phyloP scores from a whole-genome alignment of 2,888 invertebrate genomes.

The Netelia fuscicornis region DNA sequence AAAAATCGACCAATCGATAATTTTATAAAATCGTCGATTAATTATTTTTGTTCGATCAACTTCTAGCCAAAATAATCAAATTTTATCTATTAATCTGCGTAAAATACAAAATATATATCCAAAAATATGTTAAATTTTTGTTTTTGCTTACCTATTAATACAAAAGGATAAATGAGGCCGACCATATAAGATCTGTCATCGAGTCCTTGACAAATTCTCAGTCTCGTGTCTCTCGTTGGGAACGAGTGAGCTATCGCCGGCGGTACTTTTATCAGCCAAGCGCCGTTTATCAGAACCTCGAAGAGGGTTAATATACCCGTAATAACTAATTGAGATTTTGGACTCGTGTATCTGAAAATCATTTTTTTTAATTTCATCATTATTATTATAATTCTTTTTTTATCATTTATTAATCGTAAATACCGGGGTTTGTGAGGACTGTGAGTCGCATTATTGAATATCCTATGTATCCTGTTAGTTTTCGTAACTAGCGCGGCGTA shows the following conservation, averaged over 20 bases:
- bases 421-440: constrained; percentile 84
- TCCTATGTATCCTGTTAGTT: constrained; percentile 86
- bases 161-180: constrained; percentile 86
- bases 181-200: constrained; percentile 85
- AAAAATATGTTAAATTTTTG: background rate
- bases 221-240: constrained; percentile 81
- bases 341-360: constrained; percentile 83
- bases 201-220: constrained; percentile 84
- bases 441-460: constrained; percentile 84
- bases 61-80: background rate
- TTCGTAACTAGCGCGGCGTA: constrained; percentile 87
- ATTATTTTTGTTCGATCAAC: background rate
- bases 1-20: background rate
- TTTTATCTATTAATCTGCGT: background rate
- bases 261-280: constrained; percentile 85
- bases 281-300: constrained; percentile 85
- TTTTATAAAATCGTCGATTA: background rate
- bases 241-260: constrained; percentile 83
- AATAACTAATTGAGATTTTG: constrained; percentile 85
- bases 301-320: constrained; percentile 85
- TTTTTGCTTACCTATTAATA: constrained; percentile 84
- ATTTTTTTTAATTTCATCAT: background rate
- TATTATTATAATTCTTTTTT: background rate
- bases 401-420: background rate
- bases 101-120: too few relatives aligned